Base-by-base conservation (phyloP, 1,140 invertebrate species). In the Nasonia longicornis region DNA sequence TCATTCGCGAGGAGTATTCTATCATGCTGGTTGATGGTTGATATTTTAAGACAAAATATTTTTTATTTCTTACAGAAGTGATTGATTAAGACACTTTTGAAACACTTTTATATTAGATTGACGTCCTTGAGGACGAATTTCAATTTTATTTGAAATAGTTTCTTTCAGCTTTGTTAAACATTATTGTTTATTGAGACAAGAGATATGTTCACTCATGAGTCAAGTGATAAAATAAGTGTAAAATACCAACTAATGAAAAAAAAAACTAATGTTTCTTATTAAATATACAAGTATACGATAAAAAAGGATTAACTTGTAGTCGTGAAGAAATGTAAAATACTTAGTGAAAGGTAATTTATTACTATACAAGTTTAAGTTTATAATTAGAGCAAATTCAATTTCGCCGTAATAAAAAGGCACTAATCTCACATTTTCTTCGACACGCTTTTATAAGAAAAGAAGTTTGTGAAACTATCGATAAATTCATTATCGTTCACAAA, bases 361-460 rank as follows among this genome's bases (percentile, higher is more conserved):
- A 67, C 22, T 77, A 22, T 78, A 58, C 69, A 67, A 78, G 2
- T 78, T 22, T 69, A 69, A 52, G 4, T 45, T 77, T 78, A 79
- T 73, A 35, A 48, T 26, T 42, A 76, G 73, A 81, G 79, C 79
- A 81, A 81, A 81, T 69, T 81, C 6, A 81, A 75, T 72, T n/a
- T 63, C n/a, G 52, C 42, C 14, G 20, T 77, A 76, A 76, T 76
- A 35, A 48, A 81, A 77, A 81, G 67, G 74, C 74, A 81, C 74
- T 77, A 81, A 77, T 81, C 67, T 52, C 67, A 72, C 80, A 45
- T 52, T 77, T 71, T 81, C 22, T 70, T 81, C 66, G 64, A 77
- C 31, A 70, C 31, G 67, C 38, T 70, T 38, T 63, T 71, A 48
- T 22, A 31, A 71, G 58, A 70, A 77, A 45, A 72, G 26, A 81